Conservation (phyloP, 1,140 invertebrate species). For the Drosophila ercepeae region DNA sequence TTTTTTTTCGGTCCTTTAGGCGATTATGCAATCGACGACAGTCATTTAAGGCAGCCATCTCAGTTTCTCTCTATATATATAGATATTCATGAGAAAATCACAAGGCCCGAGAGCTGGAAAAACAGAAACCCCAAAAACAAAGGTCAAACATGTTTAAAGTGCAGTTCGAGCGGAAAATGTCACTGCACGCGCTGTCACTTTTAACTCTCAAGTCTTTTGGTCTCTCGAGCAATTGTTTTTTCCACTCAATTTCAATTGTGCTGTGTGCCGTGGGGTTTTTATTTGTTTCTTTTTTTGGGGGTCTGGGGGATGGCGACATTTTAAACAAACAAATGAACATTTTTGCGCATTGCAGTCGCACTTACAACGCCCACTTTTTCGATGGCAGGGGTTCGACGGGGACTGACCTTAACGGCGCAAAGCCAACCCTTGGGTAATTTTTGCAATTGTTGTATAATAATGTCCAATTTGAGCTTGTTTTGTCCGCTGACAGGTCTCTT, state of each 20-base stretch:
- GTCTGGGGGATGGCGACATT: slow-evolving; percentile 4
- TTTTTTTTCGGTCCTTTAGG: slow-evolving; percentile 30
- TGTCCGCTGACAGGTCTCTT: slow-evolving; percentile 9
- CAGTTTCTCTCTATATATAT: slow-evolving; percentile 2
- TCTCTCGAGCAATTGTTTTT: slow-evolving; percentile 53
- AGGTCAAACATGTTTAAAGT: slow-evolving; percentile 73
- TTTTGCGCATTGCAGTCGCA: slow-evolving; percentile 71
- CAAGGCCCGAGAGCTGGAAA: slow-evolving; percentile 1
- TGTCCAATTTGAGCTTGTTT: slow-evolving; percentile 51
- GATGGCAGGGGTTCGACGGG: neutral
- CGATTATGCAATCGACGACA: slow-evolving; percentile 32
- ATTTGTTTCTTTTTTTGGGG: neutral
- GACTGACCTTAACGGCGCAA: slow-evolving; percentile 37
- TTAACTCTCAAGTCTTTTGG: slow-evolving; percentile 19
- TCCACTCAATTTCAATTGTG: slow-evolving; percentile 76
- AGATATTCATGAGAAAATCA: neutral
- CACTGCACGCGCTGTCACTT: slow-evolving; percentile 70
- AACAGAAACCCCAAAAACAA: slow-evolving; percentile 29
- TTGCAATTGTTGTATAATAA: slow-evolving; percentile 48
- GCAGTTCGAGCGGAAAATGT: slow-evolving; percentile 67
- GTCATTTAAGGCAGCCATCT: slow-evolving; percentile 1
- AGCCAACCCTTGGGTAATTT: slow-evolving; percentile 32
- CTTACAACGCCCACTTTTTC: slow-evolving; percentile 42
- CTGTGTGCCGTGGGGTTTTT: slow-evolving; percentile 10
- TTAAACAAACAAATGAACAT: slow-evolving; percentile 67